Evolutionary conservation across 2,888 invertebrate genomes (phyloP), one percentile per base, ranked within the genome.

Genomic region (Agriopis leucophaearia): DNA sequence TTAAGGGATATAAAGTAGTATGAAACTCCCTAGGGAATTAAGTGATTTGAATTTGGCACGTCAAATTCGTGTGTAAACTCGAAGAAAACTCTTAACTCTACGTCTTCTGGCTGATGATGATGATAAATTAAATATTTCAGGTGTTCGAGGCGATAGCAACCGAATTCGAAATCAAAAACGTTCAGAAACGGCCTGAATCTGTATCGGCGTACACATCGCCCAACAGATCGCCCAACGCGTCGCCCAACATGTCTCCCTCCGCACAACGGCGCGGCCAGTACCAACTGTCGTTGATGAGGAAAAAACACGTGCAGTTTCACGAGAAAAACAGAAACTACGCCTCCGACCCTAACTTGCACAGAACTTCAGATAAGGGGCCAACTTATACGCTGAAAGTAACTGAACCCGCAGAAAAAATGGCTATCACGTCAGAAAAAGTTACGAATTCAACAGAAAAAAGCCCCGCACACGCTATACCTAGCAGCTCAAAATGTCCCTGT

Each of bases 71-170:
- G 42, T 42, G 42, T 8, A 42, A 42, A n/a, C n/a, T n/a, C n/a
- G n/a, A n/a, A n/a, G n/a, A n/a, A n/a, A n/a, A n/a, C n/a, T n/a
- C n/a, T n/a, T n/a, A n/a, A n/a, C n/a, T n/a, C n/a, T n/a, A n/a
- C n/a, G n/a, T n/a, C n/a, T n/a, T n/a, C n/a, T n/a, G n/a, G n/a
- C n/a, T n/a, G n/a, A n/a, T n/a, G n/a, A n/a, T n/a, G n/a, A n/a
- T n/a, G n/a, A n/a, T n/a, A n/a, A n/a, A n/a, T n/a, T 6, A 18
- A 48, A 48, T 27, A 0, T 81, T 80, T 6, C 78, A 93, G 93
- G 92, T 93, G 0, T 92, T 93, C 67, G 93, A 94, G 85, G 92
- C 93, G 4, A 93, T 94, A 71, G 93, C 92, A 54, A 84, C 83
- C 8, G 93, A 93, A 76, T 94, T 92, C 64, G 91, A 92, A 76